Base-by-base conservation (phyloP, 37 sponge, comb jelly and placozoan genomes). In the Geodia barretti region DNA sequence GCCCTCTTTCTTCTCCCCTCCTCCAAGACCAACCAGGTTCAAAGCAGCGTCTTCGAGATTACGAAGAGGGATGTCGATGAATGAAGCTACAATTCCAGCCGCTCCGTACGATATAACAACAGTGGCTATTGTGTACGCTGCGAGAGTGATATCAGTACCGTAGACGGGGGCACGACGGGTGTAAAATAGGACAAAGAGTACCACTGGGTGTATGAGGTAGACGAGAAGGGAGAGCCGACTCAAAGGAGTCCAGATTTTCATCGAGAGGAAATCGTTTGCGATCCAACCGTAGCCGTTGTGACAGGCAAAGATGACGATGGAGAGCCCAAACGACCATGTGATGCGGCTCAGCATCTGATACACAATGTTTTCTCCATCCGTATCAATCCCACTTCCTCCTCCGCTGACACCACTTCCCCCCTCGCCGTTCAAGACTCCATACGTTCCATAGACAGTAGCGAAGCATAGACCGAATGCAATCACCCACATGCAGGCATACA, bases 181-280 rank as follows among this genome's bases (percentile, higher is more conserved):
- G n/a, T 54, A 60, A 39, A 74, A 80, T 14, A 94, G 39, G 2
- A 89, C 70, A 31, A 31, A 62, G 42, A 97, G 82, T 1, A 97
- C 73, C 41, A 94, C 40, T 19, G 92, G 95, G 47, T 97, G 97
- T 1, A 92, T 38, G 28, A 97, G 91, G 75, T 97, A 97, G 42
- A 93, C 92, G 54, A 35, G 76, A 63, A 86, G 92, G 23, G 97
- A 87, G 38, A 94, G 73, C n/a, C 97, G 92, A 74, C 95, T 83
- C 14, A 95, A 84, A 0, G 97, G 97, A 11, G 89, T 77, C 97
- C 97, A 97, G 37, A 94, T 60, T 36, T 74, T 68, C 90, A 91
- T 83, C 7, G 95, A 92, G 43, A 97, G 84, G 64, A 97, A 77
- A 2, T 42, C 69, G 66, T 93, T 89, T 28, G 79, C 41, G 65